Evolutionary conservation across 2,113 vertebrate genomes (phyloP), one percentile per base, ranked within the genome.

Genomic region (Phaethornis superciliosus): DNA sequence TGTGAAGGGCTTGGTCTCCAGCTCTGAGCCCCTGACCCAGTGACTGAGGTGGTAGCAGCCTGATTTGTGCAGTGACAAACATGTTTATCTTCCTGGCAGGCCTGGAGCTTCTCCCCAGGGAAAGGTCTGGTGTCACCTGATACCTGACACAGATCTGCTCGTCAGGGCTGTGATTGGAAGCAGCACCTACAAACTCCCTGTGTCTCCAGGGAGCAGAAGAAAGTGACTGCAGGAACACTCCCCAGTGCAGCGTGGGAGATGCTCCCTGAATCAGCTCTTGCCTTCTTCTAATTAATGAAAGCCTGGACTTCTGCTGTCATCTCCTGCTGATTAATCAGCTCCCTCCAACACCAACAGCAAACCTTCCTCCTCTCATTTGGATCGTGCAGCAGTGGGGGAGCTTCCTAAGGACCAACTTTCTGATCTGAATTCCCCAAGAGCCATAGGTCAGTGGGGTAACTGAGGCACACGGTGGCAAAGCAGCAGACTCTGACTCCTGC

Each of bases 251-350:
- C 6, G 51, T 60, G 89, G 59, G 83, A 69, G 78, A 28, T 8
- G 60, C 59, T 93, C 76, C 79, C 84, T 89, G 67, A 63, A 83
- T 85, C 93, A 70, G 83, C 81, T 82, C 32, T 0, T 92, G 68
- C 51, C 42, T 70, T 93, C 33, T 58, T 71, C 72, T 88, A 63
- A 94, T 88, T 91, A 93, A 81, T 1, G 32, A 56, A 35, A 27
- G 58, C 64, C 80, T 75, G 71, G 85, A 60, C 90, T 90, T 47
- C 19, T 81, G 72, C 10, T 89, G 70, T 94, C 91, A 83, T 47
- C 85, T 90, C 87, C 89, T 76, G 91, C 82, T 89, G 93, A 94
- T 93, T 89, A 94, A 91, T 85, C 42, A 37, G 35, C 86, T 72
- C 89, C 70, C 74, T 70, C 78, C 77, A 83, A 6, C 24, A 6